phyloP scores from a whole-genome alignment of 2,888 invertebrate genomes.

The Phalera bucephala region DNA sequence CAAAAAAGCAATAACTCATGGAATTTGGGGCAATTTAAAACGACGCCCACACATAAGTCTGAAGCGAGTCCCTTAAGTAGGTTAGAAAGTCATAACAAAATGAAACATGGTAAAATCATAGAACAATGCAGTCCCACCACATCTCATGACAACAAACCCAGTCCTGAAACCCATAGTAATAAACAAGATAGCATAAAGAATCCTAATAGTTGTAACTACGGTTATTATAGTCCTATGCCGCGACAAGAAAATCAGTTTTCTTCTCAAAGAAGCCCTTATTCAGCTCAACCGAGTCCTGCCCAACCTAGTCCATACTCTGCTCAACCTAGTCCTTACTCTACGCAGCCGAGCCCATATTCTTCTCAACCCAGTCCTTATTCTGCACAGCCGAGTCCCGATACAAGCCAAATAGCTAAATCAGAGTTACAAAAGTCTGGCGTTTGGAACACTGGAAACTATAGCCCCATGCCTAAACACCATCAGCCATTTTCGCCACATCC shows the following conservation, averaged over 20 bases:
- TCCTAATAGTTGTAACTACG: conserved; percentile 71
- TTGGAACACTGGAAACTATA: conserved; percentile 76
- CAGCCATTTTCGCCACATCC: conserved; percentile 74
- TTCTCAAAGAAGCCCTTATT: conserved; percentile 75
- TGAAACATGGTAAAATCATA: conserved; percentile 66
- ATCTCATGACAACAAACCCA: conserved; percentile 71
- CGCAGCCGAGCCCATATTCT: conserved; percentile 76
- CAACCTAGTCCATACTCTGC: conserved; percentile 77
- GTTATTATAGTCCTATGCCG: conserved; percentile 74
- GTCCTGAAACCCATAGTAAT: conserved; percentile 60
- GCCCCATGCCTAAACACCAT: conserved; percentile 76
- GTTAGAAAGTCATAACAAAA: conserved; percentile 65
- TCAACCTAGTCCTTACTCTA: conserved; percentile 72
- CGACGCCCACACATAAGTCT: conserved; percentile 71
- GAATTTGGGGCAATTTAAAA: conserved; percentile 71
- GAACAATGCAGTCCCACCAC: conserved; percentile 78
- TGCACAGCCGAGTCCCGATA: conserved; percentile 75
- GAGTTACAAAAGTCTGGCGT: conserved; percentile 65
- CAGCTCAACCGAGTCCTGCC: conserved; percentile 72
- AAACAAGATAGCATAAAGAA: conserved; percentile 69
- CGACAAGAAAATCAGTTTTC: conserved; percentile 71
- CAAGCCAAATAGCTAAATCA: conserved; percentile 72
- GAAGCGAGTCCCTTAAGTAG: conserved; percentile 75
- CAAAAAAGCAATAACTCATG: conserved; percentile 59
- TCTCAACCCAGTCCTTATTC: conserved; percentile 75